Base-by-base conservation (phyloP, 2,113 vertebrate genomes). In the Asarcornis scutulata region DNA sequence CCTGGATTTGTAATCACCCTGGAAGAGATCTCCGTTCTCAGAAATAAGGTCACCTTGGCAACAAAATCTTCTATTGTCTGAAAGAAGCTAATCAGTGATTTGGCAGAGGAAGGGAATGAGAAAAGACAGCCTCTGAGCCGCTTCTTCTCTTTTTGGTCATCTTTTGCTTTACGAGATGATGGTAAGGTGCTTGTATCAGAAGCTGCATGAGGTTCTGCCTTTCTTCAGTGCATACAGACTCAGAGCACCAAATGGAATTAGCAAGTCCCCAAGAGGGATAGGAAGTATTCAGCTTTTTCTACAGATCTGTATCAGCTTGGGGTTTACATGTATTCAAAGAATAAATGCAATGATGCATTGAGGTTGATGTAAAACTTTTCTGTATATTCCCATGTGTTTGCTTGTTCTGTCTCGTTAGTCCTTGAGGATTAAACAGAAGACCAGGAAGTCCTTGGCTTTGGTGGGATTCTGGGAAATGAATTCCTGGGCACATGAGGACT, bases 1-100 rank as follows among this genome's bases (percentile, higher is more conserved):
- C 83, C 64, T 72, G 66, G 83, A 89, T 87, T 82, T 91, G 58
- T 75, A 95, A 93, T 95, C 86, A 86, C 48, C 36, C 9, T 44
- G 84, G 58, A 96, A 79, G 74, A 75, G 66, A 81, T 79, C 86
- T 92, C 34, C 48, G 29, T 48, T 96, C 89, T 93, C 62, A 91
- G 80, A 95, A 95, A 84, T 63, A 58, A 92, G 89, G 80, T 97
- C 95, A 95, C 95, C 95, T 97, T 95, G 93, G 94, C 86, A 95
- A 95, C 93, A 89, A 82, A 91, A 84, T 95, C 69, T 83, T 77
- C 48, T 93, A 7, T 82, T 95, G 48, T 95, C 86, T 93, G 77
- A 91, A 94, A 94, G 66, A 59, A 84, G 69, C 95, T 92, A 84
- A 92, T 95, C 91, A 82, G 83, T 82, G 80, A 75, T 93, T 93